A percentile compares a stretch with the other conserved stretches of the same genome.
Evolutionary conservation across 1,140 invertebrate species (phyloP).

Genomic region (Pristionchus pacificus): DNA sequence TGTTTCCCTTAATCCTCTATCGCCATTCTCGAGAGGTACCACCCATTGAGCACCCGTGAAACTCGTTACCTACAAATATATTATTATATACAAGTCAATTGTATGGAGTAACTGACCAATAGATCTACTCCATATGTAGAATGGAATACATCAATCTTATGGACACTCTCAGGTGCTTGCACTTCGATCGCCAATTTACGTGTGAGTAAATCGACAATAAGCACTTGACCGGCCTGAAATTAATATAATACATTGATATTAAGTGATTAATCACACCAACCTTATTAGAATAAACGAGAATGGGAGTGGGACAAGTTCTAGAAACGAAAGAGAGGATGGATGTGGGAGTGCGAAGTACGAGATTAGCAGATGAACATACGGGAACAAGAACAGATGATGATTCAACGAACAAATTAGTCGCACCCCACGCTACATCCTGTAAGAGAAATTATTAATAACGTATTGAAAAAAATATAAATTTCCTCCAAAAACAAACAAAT

Average conservation of each 20-base stretch:
- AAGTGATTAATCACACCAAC: background rate
- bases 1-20: background rate
- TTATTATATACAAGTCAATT: background rate
- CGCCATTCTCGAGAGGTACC: background rate
- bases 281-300: background rate
- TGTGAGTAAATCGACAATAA: background rate
- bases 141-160: background rate
- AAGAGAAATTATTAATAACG: too few species aligned
- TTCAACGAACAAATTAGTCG: background rate
- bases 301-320: background rate
- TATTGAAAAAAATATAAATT: background rate
- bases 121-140: background rate
- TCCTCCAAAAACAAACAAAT: background rate
- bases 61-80: background rate
- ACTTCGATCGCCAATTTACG: background rate
- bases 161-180: background rate
- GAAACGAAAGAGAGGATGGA: background rate
- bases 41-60: background rate
- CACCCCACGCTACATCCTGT: background rate
- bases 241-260: too few species aligned
- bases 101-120: background rate
- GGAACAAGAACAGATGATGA: background rate
- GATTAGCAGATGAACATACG: background rate
- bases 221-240: background rate
- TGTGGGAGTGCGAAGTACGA: background rate